Evolutionary conservation across 2,797 vertebrate genomes (phyloP).

Genomic region (Nyctibius grandis): DNA sequence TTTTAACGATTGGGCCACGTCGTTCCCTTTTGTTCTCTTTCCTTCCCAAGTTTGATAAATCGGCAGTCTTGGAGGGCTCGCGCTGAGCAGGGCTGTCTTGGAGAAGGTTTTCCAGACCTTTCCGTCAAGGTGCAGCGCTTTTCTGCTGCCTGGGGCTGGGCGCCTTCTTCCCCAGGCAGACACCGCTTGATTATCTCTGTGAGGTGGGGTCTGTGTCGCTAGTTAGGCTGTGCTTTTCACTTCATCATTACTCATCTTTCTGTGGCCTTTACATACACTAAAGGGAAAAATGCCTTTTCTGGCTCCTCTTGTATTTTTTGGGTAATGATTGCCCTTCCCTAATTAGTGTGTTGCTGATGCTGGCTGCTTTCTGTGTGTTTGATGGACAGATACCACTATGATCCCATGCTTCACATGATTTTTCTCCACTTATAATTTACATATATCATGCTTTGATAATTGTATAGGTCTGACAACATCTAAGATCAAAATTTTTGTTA

Average conservation of each 20-base stretch:
- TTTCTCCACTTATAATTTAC: background rate
- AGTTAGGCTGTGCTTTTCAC: background rate
- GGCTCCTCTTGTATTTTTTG: background rate
- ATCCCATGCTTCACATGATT: background rate
- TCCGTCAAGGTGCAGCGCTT: rapidly evolving
- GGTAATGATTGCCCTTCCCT: background rate
- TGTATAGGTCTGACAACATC: background rate
- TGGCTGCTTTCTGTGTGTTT: background rate
- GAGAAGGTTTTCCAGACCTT: background rate
- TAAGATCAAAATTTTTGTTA: background rate
- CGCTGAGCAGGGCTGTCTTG: background rate
- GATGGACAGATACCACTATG: background rate
- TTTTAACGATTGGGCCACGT: background rate
- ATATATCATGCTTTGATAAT: background rate
- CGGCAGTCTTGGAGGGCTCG: rapidly evolving
- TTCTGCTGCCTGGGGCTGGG: background rate
- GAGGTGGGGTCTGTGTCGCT: background rate
- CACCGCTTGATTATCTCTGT: background rate
- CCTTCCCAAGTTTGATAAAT: background rate
- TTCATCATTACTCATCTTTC: background rate
- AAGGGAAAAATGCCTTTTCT: background rate
- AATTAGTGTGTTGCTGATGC: background rate
- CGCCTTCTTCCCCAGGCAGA: background rate
- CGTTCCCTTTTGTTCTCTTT: background rate
- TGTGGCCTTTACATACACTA: background rate